Evolutionary conservation across 37 sponge, comb jelly and placozoan species (phyloP), one percentile per base, ranked within the genome.

Genomic region (Spongia lamella): DNA sequence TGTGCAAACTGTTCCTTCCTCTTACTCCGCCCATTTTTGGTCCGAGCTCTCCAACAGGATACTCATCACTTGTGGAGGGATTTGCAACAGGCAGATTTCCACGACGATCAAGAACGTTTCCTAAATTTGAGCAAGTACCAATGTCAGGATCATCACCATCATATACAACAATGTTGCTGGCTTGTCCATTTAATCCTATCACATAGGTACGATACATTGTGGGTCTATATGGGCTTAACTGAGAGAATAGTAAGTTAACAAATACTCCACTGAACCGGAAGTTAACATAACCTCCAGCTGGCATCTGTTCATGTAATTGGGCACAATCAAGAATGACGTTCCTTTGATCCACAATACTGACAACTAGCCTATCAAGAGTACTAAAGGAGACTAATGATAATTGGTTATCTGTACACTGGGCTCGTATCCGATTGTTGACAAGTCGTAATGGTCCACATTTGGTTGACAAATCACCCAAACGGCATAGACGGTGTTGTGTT

Each of bases 381-480:
- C 34, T 31, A 2, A 29, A 24, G n/a, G 76, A 56, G 32, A 76
- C 31, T 0, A 56, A 15, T 25, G 82, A 82, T 13, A 87, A 72
- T 53, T 81, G 83, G 22, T 34, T 59, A 53, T 87, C 88, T 19
- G 77, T 71, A 39, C 88, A 87, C 64, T 39, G 76, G 1, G 43
- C 47, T 22, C 71, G 56, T 7, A 53, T 60, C 15, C 80, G 38
- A 17, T 62, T 40, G 64, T 63, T 26, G 13, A 17, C 51, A 7
- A 43, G 37, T 14, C 39, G 22, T 15, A 87, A 63, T 37, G 55
- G 56, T 20, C 88, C 88, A 65, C 88, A 87, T 56, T 87, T 87
- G 22, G 59, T 36, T 15, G 71, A 39, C 22, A 87, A 43, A 58
- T 81, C 78, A 30, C 88, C 88, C 38, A 70, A 25, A 26, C 9